A percentile compares a stretch with the other conserved stretches of the same genome.
Evolutionary conservation across 2,888 invertebrate species (phyloP).

Genomic region (Mythimna loreyi): DNA sequence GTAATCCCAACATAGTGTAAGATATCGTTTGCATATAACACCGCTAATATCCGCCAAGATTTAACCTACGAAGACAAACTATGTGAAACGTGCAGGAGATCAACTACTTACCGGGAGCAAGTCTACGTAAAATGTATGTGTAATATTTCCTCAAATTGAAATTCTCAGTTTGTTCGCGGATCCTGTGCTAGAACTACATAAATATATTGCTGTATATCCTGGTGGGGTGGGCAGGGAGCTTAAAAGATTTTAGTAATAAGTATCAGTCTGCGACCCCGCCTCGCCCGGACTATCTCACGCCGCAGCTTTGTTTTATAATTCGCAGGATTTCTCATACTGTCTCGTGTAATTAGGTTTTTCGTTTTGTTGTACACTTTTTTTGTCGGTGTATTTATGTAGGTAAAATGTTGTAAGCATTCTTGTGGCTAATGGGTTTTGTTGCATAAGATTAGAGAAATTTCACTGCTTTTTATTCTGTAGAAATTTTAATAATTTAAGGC

Average conservation of each 20-base stretch:
- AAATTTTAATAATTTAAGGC: background rate
- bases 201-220: slow-evolving; percentile 54
- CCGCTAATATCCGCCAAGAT: slow-evolving; percentile 37
- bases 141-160: slow-evolving; percentile 61
- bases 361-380: slow-evolving; percentile 16
- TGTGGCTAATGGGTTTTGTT: background rate
- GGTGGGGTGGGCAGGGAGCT: slow-evolving; percentile 48
- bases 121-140: slow-evolving; percentile 48
- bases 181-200: slow-evolving; percentile 32
- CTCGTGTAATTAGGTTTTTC: slow-evolving; percentile 44
- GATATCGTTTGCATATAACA: slow-evolving; percentile 5
- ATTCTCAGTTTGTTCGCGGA: slow-evolving; percentile 58
- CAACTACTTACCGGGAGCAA: slow-evolving; percentile 31
- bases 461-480: background rate
- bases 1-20: background rate
- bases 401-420: background rate
- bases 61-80: slow-evolving; percentile 31
- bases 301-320: slow-evolving; percentile 59
- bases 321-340: slow-evolving; percentile 36
- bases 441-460: background rate
- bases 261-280: slow-evolving; percentile 53
- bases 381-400: slow-evolving; percentile 5
- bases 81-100: slow-evolving; percentile 27
- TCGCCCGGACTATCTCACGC: slow-evolving; percentile 46
- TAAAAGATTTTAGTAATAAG: slow-evolving; percentile 66